Evolutionary conservation across 2,113 vertebrate species (phyloP).

Genomic region (Apistogramma diplotaenia): DNA sequence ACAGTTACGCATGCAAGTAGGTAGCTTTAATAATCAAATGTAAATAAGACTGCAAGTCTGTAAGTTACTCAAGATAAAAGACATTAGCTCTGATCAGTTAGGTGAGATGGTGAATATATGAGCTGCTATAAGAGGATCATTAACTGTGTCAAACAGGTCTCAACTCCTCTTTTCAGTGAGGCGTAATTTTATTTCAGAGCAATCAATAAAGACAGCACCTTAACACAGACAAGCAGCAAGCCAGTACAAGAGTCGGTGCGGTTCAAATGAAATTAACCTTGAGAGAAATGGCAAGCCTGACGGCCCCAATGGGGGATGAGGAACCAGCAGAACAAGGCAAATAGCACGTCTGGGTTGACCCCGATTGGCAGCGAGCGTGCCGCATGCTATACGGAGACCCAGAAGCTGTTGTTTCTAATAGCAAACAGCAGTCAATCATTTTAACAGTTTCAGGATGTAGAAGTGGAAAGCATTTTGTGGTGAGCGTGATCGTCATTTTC

Average conservation of each 20-base stretch:
- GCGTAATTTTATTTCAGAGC: constrained; percentile 52
- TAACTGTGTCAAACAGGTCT: constrained; percentile 28
- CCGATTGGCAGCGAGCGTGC: neutral
- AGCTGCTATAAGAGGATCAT: constrained; percentile 33
- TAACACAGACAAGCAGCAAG: constrained; percentile 24
- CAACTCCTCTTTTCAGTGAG: constrained; percentile 32
- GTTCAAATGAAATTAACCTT: constrained; percentile 64
- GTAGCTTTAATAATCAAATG: neutral
- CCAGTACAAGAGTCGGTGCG: constrained; percentile 9
- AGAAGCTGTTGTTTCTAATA: neutral
- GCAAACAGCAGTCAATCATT: neutral
- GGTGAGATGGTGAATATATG: constrained; percentile 5
- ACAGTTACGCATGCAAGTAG: neutral
- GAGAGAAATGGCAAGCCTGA: constrained; percentile 9
- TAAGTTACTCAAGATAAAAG: neutral
- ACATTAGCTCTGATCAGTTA: neutral
- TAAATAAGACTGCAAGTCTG: too few relatives aligned
- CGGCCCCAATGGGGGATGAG: neutral
- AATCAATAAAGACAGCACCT: constrained; percentile 51
- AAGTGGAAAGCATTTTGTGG: neutral
- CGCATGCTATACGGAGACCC: neutral
- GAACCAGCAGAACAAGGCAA: constrained; percentile 11
- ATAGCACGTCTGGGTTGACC: constrained; percentile 27
- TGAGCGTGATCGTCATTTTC: neutral
- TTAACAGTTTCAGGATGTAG: neutral